phyloP scores from a whole-genome alignment of 30 jellyfish, hydroid and myxozoan species.

The Nemopilema nomurai region DNA sequence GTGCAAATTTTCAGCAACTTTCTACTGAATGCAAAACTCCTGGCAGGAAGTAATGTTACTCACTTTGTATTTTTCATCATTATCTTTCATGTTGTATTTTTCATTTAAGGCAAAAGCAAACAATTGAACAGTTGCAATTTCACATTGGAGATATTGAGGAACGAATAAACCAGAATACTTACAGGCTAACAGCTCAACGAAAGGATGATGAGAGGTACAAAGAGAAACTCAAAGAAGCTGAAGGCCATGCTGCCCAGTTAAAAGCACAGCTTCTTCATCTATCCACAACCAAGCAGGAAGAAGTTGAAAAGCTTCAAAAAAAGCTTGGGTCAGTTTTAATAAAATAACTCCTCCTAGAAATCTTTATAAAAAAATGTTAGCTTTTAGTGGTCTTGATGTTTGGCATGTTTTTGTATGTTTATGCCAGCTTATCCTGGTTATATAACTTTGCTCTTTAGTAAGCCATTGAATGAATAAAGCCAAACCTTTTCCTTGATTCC shows the following conservation, averaged over 20 bases:
- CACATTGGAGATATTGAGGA: conserved; percentile 55
- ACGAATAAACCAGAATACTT: conserved; percentile 45
- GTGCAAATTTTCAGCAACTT: too few species aligned
- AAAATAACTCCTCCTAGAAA: too few species aligned
- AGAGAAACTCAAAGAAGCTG: conserved; percentile 49
- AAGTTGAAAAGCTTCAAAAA: conserved; percentile 74
- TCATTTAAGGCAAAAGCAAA: conserved; percentile 50
- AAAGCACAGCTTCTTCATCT: conserved; percentile 73
- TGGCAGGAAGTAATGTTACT: too few species aligned
- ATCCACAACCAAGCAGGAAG: conserved; percentile 53
- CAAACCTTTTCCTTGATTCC: too few species aligned
- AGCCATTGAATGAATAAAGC: background rate
- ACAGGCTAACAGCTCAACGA: conserved; percentile 30
- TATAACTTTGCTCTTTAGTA: too few species aligned
- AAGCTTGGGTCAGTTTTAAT: conserved; percentile 62
- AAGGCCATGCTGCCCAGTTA: conserved; percentile 53
- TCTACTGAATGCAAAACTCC: too few species aligned
- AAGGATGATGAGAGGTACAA: conserved; percentile 45
- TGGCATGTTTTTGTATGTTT: background rate
- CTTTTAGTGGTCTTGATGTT: background rate
- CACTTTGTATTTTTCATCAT: background rate
- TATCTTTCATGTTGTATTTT: background rate
- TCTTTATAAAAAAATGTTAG: too few species aligned
- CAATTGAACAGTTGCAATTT: conserved; percentile 50
- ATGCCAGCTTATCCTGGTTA: too few species aligned